Evolutionary conservation across 2,113 vertebrate genomes (phyloP), one percentile per base, ranked within the genome.

Genomic region (Tetraodon nigroviridis): DNA sequence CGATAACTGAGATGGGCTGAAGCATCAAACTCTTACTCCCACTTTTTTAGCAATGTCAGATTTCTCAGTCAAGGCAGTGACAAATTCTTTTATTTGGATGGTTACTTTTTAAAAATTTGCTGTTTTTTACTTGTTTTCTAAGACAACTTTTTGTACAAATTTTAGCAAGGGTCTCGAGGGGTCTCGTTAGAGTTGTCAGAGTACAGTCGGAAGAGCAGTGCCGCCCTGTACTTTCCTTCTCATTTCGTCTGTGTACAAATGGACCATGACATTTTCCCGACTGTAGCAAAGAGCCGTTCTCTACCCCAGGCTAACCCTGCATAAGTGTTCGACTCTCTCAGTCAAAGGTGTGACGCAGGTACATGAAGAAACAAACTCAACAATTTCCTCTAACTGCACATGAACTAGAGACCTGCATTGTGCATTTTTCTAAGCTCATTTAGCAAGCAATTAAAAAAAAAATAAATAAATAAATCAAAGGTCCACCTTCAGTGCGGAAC

Each of bases 371-470:
- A 19, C 44, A 22, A 18, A n/a, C 44, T 44, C 53, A 61, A 45
- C 19, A 67, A 45, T n/a, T 67, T 62, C 58, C 71, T 82, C 75
- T 49, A 73, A 10, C 29, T 32, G 29, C 6, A 10, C 8, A 10
- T 32, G 29, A 32, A 32, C 29, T 6, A 10, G 6, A 32, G 29
- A 6, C 1, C 7, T 37, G 32, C 32, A 37, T 11, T 37, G 7
- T 37, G 32, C 11, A 12, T 37, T 11, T 37, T 37, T 37, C 32
- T 27, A 1, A 27, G 24, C 24, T 37, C 32, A 37, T 37, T 11
- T 4, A 37, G 32, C 8, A 37, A 37, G 29, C 29, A 32, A 32
- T 7, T 8, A 32, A 32, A 1, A 6, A 32, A 32, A 5, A 7
- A 5, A 5, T 29, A 29, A 29, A 7, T 29, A 29, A 29, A 7